These are phyloP conservation scores for Drosophila rubida DNA, from an alignment of 2,888 invertebrate genomes.

Conservation along the genomic window DNA sequence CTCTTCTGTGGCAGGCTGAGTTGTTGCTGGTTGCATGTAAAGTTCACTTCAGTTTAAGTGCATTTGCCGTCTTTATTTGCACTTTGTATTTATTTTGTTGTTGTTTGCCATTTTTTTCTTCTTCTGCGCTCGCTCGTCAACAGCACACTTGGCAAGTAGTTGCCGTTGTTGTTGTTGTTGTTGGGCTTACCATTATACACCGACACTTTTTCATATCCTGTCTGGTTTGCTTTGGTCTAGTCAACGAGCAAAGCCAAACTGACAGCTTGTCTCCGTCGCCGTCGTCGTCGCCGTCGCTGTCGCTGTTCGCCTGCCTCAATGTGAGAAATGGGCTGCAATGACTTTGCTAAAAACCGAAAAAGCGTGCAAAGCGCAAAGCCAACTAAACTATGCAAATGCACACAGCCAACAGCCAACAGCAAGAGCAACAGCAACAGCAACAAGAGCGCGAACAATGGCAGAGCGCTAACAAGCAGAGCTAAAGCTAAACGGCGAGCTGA, in stretches of 20 bases:
- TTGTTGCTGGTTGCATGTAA: constrained; percentile 36
- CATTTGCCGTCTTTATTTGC: constrained; percentile 77
- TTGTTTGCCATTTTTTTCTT: constrained; percentile 44
- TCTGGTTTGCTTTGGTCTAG: constrained; percentile 67
- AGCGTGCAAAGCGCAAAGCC: constrained; percentile 60
- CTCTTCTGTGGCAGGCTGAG: constrained; percentile 2
- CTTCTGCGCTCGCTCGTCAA: constrained; percentile 10
- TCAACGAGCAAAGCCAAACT: constrained; percentile 60
- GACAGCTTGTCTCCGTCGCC: constrained; percentile 59
- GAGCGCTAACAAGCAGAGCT: constrained; percentile 44
- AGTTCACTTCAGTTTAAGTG: constrained; percentile 81
- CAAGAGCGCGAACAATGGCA: constrained; percentile 49
- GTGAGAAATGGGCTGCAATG: constrained; percentile 76
- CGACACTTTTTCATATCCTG: constrained; percentile 79
- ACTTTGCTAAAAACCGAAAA: constrained; percentile 75
- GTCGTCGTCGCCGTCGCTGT: not conserved
- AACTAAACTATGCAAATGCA: constrained; percentile 63
- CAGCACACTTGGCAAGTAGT: constrained; percentile 45
- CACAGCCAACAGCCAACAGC: constrained; percentile 37
- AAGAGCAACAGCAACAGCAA: constrained; percentile 40
- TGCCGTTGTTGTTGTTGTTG: constrained; percentile 45
- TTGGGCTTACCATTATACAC: constrained; percentile 72
- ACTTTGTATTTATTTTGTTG: constrained; percentile 67
- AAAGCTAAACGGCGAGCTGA: constrained; percentile 25
- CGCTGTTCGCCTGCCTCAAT: constrained; percentile 9